Base-by-base conservation (phyloP, 64 coral and sea anemone genomes). In the Acropora tenuis region DNA sequence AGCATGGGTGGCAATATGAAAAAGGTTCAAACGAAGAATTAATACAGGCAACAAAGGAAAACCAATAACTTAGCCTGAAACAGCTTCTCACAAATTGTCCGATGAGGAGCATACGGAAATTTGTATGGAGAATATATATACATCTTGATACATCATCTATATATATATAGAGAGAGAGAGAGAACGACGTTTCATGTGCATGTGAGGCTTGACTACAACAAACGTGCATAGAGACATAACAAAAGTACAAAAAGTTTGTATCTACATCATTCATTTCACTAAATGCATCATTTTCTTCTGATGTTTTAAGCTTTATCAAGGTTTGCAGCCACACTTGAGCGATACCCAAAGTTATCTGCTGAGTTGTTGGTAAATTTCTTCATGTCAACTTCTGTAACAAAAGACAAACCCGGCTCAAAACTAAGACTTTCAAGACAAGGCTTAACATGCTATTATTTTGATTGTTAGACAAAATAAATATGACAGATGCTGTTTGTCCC, bases 231-330 rank as follows among this genome's bases (percentile, higher is more conserved):
- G 17, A 9, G 61, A 11, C 8, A 13, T 13, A 66, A 66, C 5
- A 3, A 71, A 71, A 20, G 40, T 5, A 8, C 3, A 67, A 67
- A 67, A 67, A 67, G 1, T 18, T 41, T 3, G 17, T 71, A 71
- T 40, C 17, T 71, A 71, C 68, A 71, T 71, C 19, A 71, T 41
- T 71, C 1, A 5, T 71, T 20, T 45, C 41, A 46, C 43, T 41
- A 74, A 9, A 7, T 5, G 30, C 5, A 48, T 49, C 16, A 45
- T 48, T 45, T 49, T 41, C 8, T 5, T 2, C 13, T 16, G 48
- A n/a, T 41, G 7, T 69, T 71, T n/a, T n/a, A 85, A 49, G 82
- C 82, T 49, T 71, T 85, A 17, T 85, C 16, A 5, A 85, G 44
- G 19, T 71, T 18, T 40, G 63, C 18, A 30, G 60, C 63, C 1